phyloP scores from a whole-genome alignment of 1,140 invertebrate species.

The Bradysia coprophila region DNA sequence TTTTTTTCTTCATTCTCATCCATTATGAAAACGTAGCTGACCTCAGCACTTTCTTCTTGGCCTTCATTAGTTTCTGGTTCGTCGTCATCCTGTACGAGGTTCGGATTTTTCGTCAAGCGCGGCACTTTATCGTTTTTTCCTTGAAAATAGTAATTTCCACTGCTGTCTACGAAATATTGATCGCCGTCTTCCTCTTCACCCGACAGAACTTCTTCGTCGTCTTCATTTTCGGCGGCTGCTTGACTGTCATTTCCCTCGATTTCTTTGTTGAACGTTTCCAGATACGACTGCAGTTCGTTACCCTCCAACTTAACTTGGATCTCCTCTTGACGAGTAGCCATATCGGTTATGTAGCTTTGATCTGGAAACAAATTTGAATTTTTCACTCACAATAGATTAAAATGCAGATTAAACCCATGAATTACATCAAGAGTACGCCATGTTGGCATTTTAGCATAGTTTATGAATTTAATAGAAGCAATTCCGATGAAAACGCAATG shows the following conservation, averaged over 20 bases:
- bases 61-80: constrained; percentile 32
- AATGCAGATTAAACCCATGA: no score
- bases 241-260: constrained; percentile 32
- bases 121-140: constrained; percentile 35
- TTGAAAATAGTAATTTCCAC: constrained; percentile 52
- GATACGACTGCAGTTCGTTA: constrained; percentile 43
- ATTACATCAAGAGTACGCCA: no score
- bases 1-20: constrained; percentile 42
- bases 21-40: constrained; percentile 67
- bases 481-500: no score
- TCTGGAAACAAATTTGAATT: no score
- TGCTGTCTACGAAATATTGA: constrained; percentile 48
- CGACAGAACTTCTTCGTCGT: constrained; percentile 26
- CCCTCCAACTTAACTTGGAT: constrained; percentile 1
- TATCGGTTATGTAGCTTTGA: no score
- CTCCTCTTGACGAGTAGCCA: no score
- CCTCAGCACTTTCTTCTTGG: constrained; percentile 25
- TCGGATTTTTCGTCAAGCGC: constrained; percentile 32
- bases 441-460: no score
- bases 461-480: no score
- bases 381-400: no score
- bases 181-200: constrained; percentile 27
- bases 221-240: constrained; percentile 7
- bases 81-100: constrained; percentile 8
- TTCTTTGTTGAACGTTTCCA: constrained; percentile 72